Evolutionary conservation across 2,113 vertebrate genomes (phyloP).

Genomic region (human): GRCh38 chr1:17553001-17553500

Average conservation of each 20-base stretch:
- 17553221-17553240: background rate
- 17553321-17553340: background rate
- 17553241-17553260: background rate
- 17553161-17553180: background rate
- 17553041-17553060: background rate
- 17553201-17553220: background rate
- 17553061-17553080: rapidly evolving
- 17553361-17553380: background rate
- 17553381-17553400: too few relatives aligned
- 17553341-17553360: background rate
- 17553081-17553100: background rate
- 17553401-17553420: background rate
- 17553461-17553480: background rate
- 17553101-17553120: rapidly evolving
- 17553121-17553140: too few relatives aligned
- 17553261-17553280: background rate
- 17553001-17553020: background rate
- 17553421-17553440: background rate
- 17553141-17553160: background rate
- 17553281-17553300: background rate
- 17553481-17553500: too few relatives aligned
- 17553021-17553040: background rate
- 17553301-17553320: background rate
- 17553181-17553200: background rate
- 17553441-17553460: background rate